Base-by-base conservation (phyloP, 2,888 invertebrate species). In the Ophion ventricosus region DNA sequence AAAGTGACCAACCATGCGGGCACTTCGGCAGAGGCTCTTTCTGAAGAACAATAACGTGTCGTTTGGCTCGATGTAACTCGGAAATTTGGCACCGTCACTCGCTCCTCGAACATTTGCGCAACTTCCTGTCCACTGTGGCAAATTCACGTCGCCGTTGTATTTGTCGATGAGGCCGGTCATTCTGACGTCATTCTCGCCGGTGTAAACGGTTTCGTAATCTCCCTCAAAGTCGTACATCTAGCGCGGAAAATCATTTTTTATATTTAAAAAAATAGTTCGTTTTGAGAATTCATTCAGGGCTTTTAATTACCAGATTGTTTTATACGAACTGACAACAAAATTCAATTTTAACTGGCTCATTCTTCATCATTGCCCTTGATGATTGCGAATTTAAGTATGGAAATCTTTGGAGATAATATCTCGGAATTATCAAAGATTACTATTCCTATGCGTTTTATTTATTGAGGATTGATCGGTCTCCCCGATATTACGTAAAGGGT, bases 141-240 rank as follows among this genome's bases (percentile, higher is more conserved):
- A 94, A 89, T 96, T 95, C 0, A 95, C 95, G 0, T 95, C 95
- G 0, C 97, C 97, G 40, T 96, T 95, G 93, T 97, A 97, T 0
- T 96, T 97, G 82, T 97, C 97, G 80, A 97, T 95, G 0, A 97
- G 94, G 0, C 97, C 97, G 0, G 96, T 94, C 20, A 94, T 90
- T 0, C 94, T 93, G 0, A 96, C 92, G 89, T 97, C 95, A 0
- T 93, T 93, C 73, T 95, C 94, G 0, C 97, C 97, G 0, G 97
- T 97, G 92, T 95, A 96, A 10, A 97, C 95, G 0, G 97, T 97
- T 89, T 97, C 97, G 89, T 94, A 97, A 88, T 97, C 97, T 0
- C 96, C 96, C 0, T 95, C 94, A 89, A 97, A 97, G 88, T 97
- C 96, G 92, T 97, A 97, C 97, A 97, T 97, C 97, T 97, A 93